A percentile compares a stretch with the other conserved stretches of the same genome.
These are phyloP conservation scores for Drosophila helvetica DNA, from an alignment of 2,888 invertebrate species.

Conservation along the genomic window DNA sequence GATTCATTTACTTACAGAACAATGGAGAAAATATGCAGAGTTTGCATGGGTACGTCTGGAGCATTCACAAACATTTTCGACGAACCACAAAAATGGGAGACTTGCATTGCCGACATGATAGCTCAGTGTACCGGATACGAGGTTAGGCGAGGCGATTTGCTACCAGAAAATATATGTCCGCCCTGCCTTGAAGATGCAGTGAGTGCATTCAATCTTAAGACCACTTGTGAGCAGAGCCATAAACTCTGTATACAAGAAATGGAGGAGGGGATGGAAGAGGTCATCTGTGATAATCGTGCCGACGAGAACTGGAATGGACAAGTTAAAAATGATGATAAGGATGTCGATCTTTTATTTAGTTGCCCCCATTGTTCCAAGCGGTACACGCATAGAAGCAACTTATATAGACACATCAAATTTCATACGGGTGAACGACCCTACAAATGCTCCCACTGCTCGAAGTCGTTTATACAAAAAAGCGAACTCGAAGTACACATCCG, in stretches of 20 bases:
- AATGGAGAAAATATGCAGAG: constrained; percentile 5
- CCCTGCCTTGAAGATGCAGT: constrained; percentile 10
- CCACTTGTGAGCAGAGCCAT: background rate
- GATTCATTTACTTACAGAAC: background rate
- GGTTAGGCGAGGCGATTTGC: background rate
- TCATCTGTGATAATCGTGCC: background rate
- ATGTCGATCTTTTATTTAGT: background rate
- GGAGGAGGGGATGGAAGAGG: background rate
- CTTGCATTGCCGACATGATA: background rate
- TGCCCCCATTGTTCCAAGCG: background rate
- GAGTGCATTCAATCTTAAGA: background rate
- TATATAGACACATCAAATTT: background rate
- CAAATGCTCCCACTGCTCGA: background rate
- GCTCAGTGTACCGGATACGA: background rate
- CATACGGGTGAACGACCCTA: background rate
- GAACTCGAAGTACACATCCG: background rate
- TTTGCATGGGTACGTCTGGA: background rate
- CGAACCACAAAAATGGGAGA: background rate
- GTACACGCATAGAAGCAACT: background rate
- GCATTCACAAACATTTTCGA: constrained; percentile 4
- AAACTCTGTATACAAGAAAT: background rate
- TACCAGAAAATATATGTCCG: constrained; percentile 1
- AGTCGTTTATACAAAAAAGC: constrained; percentile 1
- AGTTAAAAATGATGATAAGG: background rate
- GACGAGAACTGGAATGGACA: background rate